Conservation (phyloP, 2,888 invertebrate genomes). For the Limnephilus marmoratus region DNA sequence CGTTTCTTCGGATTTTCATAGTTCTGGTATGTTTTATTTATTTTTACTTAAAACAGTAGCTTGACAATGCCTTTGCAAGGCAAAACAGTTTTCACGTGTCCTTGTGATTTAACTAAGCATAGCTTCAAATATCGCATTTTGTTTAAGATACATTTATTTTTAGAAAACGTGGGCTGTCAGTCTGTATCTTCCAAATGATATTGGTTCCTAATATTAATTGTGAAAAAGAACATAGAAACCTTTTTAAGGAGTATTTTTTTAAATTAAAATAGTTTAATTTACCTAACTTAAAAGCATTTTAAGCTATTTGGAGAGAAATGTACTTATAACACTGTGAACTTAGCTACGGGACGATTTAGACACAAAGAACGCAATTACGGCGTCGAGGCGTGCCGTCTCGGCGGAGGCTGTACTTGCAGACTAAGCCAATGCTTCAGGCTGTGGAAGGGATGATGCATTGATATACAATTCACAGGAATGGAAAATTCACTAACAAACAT, state of each 20-base stretch:
- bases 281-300: background rate
- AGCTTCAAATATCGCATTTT: background rate
- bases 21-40: too few relatives aligned
- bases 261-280: background rate
- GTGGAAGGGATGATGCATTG: background rate
- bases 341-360: background rate
- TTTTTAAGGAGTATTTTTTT: too few relatives aligned
- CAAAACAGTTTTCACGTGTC: too few relatives aligned
- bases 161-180: background rate
- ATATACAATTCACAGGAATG: background rate
- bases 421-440: constrained; percentile 1
- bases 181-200: background rate
- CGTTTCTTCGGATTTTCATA: too few relatives aligned
- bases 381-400: constrained; percentile 31
- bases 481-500: background rate
- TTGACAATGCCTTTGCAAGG: too few relatives aligned
- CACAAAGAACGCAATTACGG: constrained; percentile 50
- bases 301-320: background rate
- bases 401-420: background rate
- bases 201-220: too few relatives aligned
- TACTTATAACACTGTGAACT: constrained; percentile 21
- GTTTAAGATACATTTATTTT: background rate
- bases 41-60: too few relatives aligned
- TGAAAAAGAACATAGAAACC: too few relatives aligned
- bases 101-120: too few relatives aligned